Evolutionary conservation across 2,797 vertebrate species (phyloP).

Genomic region (Melanogrammus aeglefinus): DNA sequence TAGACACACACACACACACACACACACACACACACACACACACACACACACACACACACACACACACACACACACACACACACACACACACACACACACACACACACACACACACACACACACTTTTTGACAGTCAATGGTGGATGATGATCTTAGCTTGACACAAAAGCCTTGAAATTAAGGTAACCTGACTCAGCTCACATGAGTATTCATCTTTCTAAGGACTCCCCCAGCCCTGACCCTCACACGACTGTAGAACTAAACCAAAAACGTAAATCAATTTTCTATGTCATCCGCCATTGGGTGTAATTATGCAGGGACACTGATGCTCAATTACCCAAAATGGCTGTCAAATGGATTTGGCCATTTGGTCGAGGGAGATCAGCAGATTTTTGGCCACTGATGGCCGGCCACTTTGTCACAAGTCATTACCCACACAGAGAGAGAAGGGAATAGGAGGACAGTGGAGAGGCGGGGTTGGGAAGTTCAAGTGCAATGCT

Average conservation of each 20-base stretch:
- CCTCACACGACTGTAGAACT: background rate
- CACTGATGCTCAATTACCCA: background rate
- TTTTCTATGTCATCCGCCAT: background rate
- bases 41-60: slow-evolving; percentile 3
- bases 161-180: slow-evolving; percentile 1
- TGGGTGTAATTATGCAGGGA: slow-evolving; percentile 12
- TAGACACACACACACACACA: slow-evolving; percentile 7
- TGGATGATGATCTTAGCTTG: slow-evolving; percentile 2
- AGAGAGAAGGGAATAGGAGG: background rate
- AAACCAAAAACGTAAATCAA: background rate
- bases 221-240: background rate
- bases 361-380: background rate
- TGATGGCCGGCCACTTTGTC: background rate
- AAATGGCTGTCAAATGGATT: background rate
- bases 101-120: slow-evolving; percentile 3
- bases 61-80: background rate
- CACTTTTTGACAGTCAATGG: background rate
- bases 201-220: background rate
- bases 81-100: slow-evolving; percentile 12
- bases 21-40: slow-evolving; percentile 3
- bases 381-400: background rate
- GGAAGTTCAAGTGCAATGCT: background rate
- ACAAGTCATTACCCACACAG: background rate
- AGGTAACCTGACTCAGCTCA: slow-evolving; percentile 9
- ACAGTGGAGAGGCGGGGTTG: background rate